A percentile compares a stretch with the other conserved stretches of the same genome.
Evolutionary conservation across 2,888 invertebrate genomes (phyloP).

Genomic region (Synanthedon andrenaeformis): DNA sequence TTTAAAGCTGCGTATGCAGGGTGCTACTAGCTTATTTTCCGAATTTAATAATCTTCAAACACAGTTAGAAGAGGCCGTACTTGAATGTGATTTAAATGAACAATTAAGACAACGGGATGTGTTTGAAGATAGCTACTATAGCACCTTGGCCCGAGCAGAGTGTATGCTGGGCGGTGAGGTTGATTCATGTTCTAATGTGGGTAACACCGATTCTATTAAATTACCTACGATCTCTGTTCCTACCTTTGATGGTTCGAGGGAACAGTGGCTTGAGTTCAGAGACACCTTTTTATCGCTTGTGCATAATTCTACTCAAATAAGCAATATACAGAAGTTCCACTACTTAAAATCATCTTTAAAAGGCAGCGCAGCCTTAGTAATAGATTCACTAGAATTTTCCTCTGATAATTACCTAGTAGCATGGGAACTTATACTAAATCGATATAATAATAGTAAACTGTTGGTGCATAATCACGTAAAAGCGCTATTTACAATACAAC

Average conservation of each 20-base stretch:
- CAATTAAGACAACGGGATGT: too few species aligned
- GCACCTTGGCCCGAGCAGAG: too few species aligned
- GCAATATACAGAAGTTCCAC: neutral
- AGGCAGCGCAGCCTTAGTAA: too few species aligned
- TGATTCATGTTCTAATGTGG: too few species aligned
- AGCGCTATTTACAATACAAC: neutral
- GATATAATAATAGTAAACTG: neutral
- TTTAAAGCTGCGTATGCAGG: too few species aligned
- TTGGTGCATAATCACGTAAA: neutral
- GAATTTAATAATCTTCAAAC: too few species aligned
- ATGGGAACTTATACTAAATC: neutral
- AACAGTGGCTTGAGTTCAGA: constrained; percentile 6
- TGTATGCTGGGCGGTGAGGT: too few species aligned
- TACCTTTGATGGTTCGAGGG: constrained; percentile 5
- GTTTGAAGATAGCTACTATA: too few species aligned
- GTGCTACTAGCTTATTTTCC: too few species aligned
- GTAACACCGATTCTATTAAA: constrained; percentile 5
- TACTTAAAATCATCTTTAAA: neutral
- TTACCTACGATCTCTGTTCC: constrained; percentile 4
- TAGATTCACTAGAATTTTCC: neutral
- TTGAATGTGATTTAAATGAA: too few species aligned
- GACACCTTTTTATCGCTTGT: constrained; percentile 5
- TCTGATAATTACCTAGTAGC: neutral
- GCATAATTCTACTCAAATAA: neutral
- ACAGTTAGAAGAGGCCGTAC: too few species aligned